Evolutionary conservation across 64 coral and sea anemone species (phyloP), one percentile per base, ranked within the genome.

Genomic region (Pocillopora verrucosa): DNA sequence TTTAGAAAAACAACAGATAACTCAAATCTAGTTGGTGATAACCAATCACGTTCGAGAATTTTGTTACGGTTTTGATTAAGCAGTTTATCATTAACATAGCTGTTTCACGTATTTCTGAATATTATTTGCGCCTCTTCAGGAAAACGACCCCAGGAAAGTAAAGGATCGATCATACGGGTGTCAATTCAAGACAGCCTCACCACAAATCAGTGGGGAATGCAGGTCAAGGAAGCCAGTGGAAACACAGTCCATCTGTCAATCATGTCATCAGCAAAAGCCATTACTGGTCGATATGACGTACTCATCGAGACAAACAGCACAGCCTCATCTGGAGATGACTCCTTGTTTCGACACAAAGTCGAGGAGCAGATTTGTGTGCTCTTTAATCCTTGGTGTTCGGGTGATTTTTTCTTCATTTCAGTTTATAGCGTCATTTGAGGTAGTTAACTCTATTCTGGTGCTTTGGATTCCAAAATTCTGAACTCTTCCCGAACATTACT

Each of bases 311-410:
- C 88, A 12, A 89, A 80, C 64, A 79, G 34, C 76, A 80, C 11
- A 20, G 64, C 67, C 4, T 63, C 62, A 57, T 72, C 88, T 80
- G 77, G 63, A 80, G 41, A 70, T 20, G 78, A n/a, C 56, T 20
- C 60, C 5, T 38, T 26, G 25, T 58, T 58, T 80, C 63, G 77
- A 61, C 65, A 58, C 38, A 35, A 89, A 45, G 25, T 80, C 15
- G 19, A 79, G 15, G 62, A 77, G 70, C 26, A n/a, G 10, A n/a
- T 89, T 36, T 77, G 36, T 16, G 20, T 91, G 2, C 69, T 91
- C 30, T 91, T 91, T 72, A 91, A 91, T 72, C 80, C 89, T 51
- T 91, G 89, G 89, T 91, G 89, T 35, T 10, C 16, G 86, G 89
- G 89, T 91, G 86, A 76, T 45, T 25, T 22, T 22, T 56, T 56